Conservation (phyloP, 2,797 vertebrate genomes). For the Sternarchorhynchus goeldii region DNA sequence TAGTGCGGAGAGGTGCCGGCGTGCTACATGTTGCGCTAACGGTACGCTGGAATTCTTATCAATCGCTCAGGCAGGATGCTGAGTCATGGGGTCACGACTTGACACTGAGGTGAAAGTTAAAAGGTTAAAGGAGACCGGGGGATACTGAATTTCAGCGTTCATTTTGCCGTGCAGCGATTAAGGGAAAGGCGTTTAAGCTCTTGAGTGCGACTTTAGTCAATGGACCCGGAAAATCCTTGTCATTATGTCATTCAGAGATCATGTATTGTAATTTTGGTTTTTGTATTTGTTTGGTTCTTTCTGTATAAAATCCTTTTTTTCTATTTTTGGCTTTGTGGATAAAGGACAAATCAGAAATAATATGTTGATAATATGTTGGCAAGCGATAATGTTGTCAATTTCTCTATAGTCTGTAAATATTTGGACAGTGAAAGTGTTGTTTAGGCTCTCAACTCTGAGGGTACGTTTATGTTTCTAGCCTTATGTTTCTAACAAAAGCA, state of each 20-base stretch:
- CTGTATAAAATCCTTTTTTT: not conserved
- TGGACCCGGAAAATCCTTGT: no score
- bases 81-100: slow-evolving; percentile 7
- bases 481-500: no score
- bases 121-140: not conserved
- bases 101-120: not conserved
- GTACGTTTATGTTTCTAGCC: no score
- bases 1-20: no score
- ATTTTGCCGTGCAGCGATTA: not conserved
- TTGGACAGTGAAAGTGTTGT: no score
- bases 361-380: no score
- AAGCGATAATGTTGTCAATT: no score
- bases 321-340: no score
- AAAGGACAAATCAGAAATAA: no score
- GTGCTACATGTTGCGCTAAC: not conserved
- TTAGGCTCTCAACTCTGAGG: no score
- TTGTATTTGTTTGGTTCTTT: not conserved
- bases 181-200: not conserved
- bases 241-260: not conserved
- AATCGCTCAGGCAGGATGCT: slow-evolving; percentile 2
- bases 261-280: no score
- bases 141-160: not conserved
- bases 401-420: no score
- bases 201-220: not conserved
- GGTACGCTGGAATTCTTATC: not conserved